Evolutionary conservation across 1,140 invertebrate species (phyloP).

Genomic region (Drosophila kikkawai): DNA sequence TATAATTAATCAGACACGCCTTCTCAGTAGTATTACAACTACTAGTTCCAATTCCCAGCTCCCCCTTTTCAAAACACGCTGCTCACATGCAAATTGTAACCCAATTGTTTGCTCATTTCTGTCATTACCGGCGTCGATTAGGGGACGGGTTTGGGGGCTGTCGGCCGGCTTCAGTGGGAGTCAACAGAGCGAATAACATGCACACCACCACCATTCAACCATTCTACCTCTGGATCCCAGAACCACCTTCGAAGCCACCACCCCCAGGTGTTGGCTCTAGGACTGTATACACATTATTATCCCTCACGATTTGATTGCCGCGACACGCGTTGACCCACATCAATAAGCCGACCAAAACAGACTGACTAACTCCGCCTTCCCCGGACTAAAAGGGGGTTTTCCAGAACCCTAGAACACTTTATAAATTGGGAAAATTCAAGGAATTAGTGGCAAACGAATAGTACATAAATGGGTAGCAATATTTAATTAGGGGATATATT

Average conservation of each 20-base stretch:
- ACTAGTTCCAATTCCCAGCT: background rate
- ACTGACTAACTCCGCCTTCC: slow-evolving; percentile 23
- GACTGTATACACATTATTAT: slow-evolving; percentile 53
- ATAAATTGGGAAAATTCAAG: background rate
- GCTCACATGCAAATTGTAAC: slow-evolving; percentile 52
- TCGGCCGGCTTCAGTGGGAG: slow-evolving; percentile 11
- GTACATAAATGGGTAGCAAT: background rate
- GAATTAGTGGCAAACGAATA: slow-evolving; percentile 3
- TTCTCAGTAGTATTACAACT: slow-evolving; percentile 1
- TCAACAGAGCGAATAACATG: slow-evolving; percentile 44
- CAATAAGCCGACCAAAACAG: slow-evolving; percentile 33
- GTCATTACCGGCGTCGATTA: slow-evolving; percentile 58
- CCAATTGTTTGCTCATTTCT: slow-evolving; percentile 58
- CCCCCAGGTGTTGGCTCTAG: slow-evolving; percentile 39
- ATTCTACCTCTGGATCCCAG: background rate
- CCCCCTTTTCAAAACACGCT: slow-evolving; percentile 7
- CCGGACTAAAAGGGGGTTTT: background rate
- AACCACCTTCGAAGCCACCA: background rate
- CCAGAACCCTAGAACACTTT: background rate
- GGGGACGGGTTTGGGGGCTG: slow-evolving; percentile 10
- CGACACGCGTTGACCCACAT: slow-evolving; percentile 56
- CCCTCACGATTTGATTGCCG: slow-evolving; percentile 58
- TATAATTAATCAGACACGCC: slow-evolving; percentile 20
- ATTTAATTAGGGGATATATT: background rate
- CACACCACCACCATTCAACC: slow-evolving; percentile 23